Evolutionary conservation across 2,888 invertebrate species (phyloP).

Genomic region (Calameuta pallipes): DNA sequence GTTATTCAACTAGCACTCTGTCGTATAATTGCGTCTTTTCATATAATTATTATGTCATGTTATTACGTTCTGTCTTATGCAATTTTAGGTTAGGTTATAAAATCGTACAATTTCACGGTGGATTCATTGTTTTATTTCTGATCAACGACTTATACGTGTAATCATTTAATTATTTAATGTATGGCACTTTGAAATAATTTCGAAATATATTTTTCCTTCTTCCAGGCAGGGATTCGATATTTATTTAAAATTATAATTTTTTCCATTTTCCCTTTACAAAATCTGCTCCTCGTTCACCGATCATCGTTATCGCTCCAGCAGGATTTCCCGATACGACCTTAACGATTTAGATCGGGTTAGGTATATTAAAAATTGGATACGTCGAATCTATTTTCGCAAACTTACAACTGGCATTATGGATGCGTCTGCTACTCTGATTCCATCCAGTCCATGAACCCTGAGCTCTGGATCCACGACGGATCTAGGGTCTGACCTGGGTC

Average conservation of each 20-base stretch:
- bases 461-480: constrained; percentile 80
- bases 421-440: constrained; percentile 68
- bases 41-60: neutral
- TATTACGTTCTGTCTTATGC: neutral
- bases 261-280: constrained; percentile 61
- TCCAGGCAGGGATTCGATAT: neutral
- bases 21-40: neutral
- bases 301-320: constrained; percentile 70
- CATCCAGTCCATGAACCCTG: constrained; percentile 72
- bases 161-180: neutral
- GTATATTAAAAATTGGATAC: neutral
- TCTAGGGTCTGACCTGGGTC: constrained; percentile 75
- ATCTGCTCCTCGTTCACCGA: constrained; percentile 70
- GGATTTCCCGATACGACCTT: constrained; percentile 69
- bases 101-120: neutral
- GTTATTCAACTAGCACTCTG: neutral
- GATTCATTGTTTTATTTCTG: neutral
- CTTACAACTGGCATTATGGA: constrained; percentile 72
- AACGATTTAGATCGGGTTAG: neutral
- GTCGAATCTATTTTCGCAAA: neutral
- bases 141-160: neutral
- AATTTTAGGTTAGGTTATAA: neutral
- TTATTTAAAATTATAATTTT: constrained; percentile 26
- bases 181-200: neutral
- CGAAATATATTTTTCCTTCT: neutral